Evolutionary conservation across 2,888 invertebrate species (phyloP).

Genomic region (Brassicogethes aeneus): DNA sequence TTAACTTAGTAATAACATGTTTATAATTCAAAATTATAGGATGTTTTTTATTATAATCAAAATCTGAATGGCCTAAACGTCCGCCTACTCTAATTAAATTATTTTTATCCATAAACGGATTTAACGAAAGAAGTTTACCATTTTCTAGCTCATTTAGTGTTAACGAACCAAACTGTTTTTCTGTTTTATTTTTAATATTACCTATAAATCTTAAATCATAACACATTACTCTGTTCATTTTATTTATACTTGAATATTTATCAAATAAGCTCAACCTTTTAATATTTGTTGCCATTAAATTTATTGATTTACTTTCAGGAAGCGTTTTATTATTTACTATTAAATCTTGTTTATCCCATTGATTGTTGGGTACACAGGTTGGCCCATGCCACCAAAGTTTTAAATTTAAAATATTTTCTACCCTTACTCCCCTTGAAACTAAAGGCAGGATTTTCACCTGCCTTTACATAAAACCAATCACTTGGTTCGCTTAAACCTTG

Average conservation of each 20-base stretch:
- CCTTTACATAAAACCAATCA: background rate
- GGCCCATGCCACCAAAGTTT: background rate
- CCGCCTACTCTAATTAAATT: background rate
- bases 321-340: no score
- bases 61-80: background rate
- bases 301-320: no score
- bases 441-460: background rate
- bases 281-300: no score
- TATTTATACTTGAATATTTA: background rate
- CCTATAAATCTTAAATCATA: background rate
- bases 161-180: background rate
- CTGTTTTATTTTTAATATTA: background rate
- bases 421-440: background rate
- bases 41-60: background rate
- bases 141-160: background rate
- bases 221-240: background rate
- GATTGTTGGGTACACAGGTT: background rate
- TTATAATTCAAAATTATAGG: background rate
- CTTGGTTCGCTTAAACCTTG: background rate
- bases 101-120: background rate
- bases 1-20: background rate
- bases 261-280: background rate
- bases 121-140: background rate
- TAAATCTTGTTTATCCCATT: no score
- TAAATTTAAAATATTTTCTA: background rate